Evolutionary conservation across 2,113 vertebrate genomes (phyloP).

Genomic region (Tringa solitaria): DNA sequence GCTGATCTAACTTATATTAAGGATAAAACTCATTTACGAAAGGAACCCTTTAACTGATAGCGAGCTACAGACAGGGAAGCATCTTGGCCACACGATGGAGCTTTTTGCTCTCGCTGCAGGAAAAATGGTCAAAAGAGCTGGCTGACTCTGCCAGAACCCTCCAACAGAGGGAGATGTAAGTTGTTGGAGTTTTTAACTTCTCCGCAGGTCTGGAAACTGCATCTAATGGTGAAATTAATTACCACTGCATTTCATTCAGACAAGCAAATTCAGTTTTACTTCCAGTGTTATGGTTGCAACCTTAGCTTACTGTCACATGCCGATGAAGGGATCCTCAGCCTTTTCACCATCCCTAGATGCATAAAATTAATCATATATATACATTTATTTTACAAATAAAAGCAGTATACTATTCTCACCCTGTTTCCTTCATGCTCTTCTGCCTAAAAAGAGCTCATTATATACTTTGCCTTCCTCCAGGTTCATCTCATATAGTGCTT

Average conservation of each 20-base stretch:
- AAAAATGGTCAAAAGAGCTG: neutral
- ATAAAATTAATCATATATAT: accelerated
- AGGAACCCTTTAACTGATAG: accelerated
- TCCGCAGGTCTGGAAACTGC: neutral
- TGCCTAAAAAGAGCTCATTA: neutral
- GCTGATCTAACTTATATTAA: neutral
- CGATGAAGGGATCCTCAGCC: neutral
- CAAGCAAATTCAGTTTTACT: neutral
- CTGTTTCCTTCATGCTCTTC: neutral
- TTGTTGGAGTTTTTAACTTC: too few relatives aligned
- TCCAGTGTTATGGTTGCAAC: neutral
- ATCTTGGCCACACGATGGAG: slow-evolving; percentile 30
- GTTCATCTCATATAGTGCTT: neutral
- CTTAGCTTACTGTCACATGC: too few relatives aligned
- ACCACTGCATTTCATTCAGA: neutral
- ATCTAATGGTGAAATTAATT: neutral
- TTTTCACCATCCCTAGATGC: neutral
- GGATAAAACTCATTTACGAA: accelerated
- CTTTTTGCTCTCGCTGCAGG: neutral
- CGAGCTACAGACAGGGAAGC: accelerated
- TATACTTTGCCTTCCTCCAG: neutral
- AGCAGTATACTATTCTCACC: too few relatives aligned
- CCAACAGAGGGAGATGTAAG: neutral
- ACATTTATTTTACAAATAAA: neutral
- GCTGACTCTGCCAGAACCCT: neutral